Evolutionary conservation across 2,888 invertebrate species (phyloP).

Genomic region (Rhimphoctona megacephalus): DNA sequence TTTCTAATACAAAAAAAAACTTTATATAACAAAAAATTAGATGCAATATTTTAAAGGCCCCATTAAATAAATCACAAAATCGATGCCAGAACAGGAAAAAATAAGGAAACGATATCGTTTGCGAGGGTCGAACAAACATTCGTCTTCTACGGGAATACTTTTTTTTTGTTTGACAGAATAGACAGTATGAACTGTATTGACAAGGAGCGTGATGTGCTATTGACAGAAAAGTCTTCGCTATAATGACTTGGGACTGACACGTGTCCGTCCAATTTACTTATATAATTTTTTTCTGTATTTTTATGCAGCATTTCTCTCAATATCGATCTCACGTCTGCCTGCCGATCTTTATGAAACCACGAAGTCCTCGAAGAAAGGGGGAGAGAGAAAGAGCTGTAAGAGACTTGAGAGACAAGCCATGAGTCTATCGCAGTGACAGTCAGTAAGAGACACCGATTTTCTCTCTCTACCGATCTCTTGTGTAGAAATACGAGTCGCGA

Average conservation of each 20-base stretch:
- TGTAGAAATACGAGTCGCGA: constrained; percentile 40
- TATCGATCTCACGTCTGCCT: constrained; percentile 39
- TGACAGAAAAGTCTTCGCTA: constrained; percentile 35
- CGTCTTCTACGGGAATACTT: constrained; percentile 34
- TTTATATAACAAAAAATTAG: not conserved
- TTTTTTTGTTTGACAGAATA: constrained; percentile 7
- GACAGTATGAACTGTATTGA: constrained; percentile 52
- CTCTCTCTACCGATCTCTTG: constrained; percentile 49
- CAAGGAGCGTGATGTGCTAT: constrained; percentile 42
- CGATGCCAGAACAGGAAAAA: not conserved
- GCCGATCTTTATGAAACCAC: constrained; percentile 28
- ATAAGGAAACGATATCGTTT: constrained; percentile 10
- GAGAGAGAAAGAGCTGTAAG: constrained; percentile 21
- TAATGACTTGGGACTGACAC: constrained; percentile 56
- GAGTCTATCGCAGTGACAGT: constrained; percentile 35
- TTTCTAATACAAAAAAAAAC: not conserved
- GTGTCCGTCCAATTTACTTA: constrained; percentile 56
- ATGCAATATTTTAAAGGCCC: not conserved
- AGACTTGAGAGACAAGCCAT: constrained; percentile 9
- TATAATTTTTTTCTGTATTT: constrained; percentile 17
- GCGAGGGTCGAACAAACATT: constrained; percentile 49
- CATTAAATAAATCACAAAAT: constrained; percentile 7
- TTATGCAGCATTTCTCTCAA: constrained; percentile 35
- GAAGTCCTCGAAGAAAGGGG: not conserved
- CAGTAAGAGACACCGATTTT: constrained; percentile 9